These are phyloP conservation scores for Merops nubicus DNA, from an alignment of 2,113 vertebrate species.

Conservation along the genomic window DNA sequence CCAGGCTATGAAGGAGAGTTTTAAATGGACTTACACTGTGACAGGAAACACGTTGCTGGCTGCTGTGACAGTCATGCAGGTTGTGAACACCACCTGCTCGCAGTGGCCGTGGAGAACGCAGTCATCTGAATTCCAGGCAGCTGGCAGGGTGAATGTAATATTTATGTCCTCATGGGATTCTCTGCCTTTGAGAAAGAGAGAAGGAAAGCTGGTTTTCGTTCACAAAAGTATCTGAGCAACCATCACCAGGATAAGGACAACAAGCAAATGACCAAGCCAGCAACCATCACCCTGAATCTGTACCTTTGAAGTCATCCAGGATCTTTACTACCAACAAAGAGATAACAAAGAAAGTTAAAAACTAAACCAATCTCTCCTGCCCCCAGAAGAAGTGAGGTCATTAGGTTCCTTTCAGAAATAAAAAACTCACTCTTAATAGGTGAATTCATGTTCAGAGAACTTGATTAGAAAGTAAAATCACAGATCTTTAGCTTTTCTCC, in stretches of 20 bases:
- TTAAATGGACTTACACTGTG: conserved; percentile 86
- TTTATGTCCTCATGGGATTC: conserved; percentile 96
- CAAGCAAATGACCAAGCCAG: not conserved
- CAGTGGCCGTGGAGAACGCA: conserved; percentile 93
- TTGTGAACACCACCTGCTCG: conserved; percentile 94
- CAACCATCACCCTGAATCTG: not conserved
- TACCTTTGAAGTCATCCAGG: not conserved
- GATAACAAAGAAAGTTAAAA: not conserved
- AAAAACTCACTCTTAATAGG: not conserved
- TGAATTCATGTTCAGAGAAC: not conserved
- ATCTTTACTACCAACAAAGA: not conserved
- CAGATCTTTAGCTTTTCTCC: not conserved
- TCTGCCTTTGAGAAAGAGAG: conserved; percentile 78
- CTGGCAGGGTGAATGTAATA: conserved; percentile 93
- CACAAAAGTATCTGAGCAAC: conserved; percentile 13
- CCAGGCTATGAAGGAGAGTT: not conserved
- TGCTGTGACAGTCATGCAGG: conserved; percentile 95
- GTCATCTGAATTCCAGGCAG: conserved; percentile 94
- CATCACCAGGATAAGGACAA: not conserved
- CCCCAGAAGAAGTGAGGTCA: not conserved
- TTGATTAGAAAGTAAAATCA: not conserved
- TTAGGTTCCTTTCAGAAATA: not conserved
- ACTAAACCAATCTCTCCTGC: not conserved
- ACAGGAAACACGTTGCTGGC: conserved; percentile 89
- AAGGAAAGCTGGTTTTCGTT: not conserved